Percentiles rank a stretch among this genome's conserved stretches.
Conservation (phyloP, 2,113 vertebrate genomes). For the Plestiodon gilberti region DNA sequence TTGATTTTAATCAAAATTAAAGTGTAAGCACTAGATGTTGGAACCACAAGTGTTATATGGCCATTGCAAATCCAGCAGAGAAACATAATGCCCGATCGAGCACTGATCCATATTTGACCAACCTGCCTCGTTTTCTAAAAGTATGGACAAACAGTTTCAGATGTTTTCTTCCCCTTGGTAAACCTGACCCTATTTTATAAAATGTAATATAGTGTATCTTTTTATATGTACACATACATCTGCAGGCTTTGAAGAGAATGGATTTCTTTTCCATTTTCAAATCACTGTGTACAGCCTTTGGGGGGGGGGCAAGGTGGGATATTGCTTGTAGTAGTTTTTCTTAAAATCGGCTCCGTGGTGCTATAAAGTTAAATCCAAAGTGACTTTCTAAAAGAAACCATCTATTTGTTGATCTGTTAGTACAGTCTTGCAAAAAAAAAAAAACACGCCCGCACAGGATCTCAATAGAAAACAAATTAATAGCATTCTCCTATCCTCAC, state of each 20-base stretch:
- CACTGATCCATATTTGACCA: neutral
- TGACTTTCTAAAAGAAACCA: neutral
- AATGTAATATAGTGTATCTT: neutral
- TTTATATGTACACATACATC: neutral
- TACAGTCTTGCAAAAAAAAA: neutral
- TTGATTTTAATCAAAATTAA: neutral
- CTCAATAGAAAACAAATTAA: neutral
- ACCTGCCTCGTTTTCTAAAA: neutral
- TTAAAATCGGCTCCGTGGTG: neutral
- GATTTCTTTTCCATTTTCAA: neutral
- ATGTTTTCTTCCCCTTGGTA: neutral
- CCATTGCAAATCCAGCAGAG: neutral
- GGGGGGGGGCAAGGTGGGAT: neutral
- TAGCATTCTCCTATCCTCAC: neutral
- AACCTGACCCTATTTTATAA: neutral
- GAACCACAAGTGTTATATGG: neutral
- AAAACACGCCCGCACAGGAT: neutral
- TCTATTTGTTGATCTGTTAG: neutral
- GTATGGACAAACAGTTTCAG: neutral
- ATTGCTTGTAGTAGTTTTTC: neutral
- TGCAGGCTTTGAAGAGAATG: neutral
- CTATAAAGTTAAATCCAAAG: neutral
- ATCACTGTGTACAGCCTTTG: too few relatives aligned
- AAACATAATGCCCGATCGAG: too few relatives aligned
- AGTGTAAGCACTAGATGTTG: neutral